phyloP scores from a whole-genome alignment of 2,888 invertebrate species.

The Tipula unca region DNA sequence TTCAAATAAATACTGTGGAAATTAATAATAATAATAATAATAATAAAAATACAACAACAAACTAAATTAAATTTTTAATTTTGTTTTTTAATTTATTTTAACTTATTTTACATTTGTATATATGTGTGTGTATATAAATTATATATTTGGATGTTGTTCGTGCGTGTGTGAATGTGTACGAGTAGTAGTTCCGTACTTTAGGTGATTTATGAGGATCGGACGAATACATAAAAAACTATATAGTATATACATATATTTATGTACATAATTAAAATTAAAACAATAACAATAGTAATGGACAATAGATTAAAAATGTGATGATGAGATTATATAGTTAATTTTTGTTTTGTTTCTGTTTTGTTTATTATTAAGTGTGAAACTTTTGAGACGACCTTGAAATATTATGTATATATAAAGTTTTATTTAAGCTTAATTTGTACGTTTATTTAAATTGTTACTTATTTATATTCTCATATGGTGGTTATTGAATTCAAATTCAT shows the following conservation, averaged over 20 bases:
- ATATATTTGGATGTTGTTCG: neutral
- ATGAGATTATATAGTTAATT: neutral
- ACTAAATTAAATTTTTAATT: neutral
- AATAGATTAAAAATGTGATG: constrained; percentile 1
- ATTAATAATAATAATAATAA: neutral
- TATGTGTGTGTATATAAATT: no score
- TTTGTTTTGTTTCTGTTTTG: neutral
- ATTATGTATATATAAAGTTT: neutral
- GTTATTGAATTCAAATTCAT: neutral
- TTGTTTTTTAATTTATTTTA: neutral
- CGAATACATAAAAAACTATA: neutral
- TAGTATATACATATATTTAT: no score
- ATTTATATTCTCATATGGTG: neutral
- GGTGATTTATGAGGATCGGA: constrained; percentile 14
- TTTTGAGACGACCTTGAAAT: constrained; percentile 8
- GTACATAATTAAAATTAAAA: neutral
- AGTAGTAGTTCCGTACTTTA: neutral
- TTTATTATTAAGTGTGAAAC: neutral
- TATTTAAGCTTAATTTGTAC: neutral
- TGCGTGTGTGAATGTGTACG: neutral
- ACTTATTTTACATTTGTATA: neutral
- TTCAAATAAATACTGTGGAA: constrained; percentile 9
- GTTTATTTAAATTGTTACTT: neutral
- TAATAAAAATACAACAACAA: neutral
- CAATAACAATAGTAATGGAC: neutral